Percentiles rank a stretch among this genome's conserved stretches.
Conservation (phyloP, 2,797 vertebrate genomes). For the Melanogrammus aeglefinus region DNA sequence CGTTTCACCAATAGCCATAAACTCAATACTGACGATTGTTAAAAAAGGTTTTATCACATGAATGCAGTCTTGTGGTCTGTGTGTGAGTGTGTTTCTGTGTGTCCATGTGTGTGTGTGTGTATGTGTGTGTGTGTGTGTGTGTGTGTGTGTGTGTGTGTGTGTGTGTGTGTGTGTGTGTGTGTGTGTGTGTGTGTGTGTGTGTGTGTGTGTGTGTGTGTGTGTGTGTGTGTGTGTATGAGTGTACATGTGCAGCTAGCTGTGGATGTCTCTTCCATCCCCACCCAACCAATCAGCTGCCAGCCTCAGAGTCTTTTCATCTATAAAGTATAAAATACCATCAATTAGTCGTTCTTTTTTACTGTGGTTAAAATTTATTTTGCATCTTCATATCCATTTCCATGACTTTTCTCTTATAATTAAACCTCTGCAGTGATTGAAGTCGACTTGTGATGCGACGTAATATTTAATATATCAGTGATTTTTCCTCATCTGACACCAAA, state of each 20-base stretch:
- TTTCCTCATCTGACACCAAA: background rate
- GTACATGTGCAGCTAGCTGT: background rate
- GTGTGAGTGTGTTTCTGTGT: no score
- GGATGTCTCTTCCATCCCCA: background rate
- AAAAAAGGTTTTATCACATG: no score
- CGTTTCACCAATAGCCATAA: no score
- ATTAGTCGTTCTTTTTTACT: background rate
- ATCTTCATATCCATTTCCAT: background rate
- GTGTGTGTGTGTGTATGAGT: background rate
- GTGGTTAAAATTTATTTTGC: background rate
- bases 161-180: slow-evolving; percentile 20
- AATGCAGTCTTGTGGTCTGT: no score
- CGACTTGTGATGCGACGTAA: background rate
- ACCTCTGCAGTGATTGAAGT: background rate
- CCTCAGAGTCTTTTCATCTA: background rate
- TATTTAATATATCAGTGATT: background rate
- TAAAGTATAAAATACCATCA: background rate
- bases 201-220: background rate
- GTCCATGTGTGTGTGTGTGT: no score
- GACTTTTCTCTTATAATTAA: background rate
- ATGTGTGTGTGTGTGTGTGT: no score
- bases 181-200: slow-evolving; percentile 11
- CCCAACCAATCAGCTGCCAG: background rate
- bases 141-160: background rate
- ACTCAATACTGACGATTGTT: no score